Evolutionary conservation across 2,113 vertebrate genomes (phyloP).

Genomic region (Sylvia atricapilla): DNA sequence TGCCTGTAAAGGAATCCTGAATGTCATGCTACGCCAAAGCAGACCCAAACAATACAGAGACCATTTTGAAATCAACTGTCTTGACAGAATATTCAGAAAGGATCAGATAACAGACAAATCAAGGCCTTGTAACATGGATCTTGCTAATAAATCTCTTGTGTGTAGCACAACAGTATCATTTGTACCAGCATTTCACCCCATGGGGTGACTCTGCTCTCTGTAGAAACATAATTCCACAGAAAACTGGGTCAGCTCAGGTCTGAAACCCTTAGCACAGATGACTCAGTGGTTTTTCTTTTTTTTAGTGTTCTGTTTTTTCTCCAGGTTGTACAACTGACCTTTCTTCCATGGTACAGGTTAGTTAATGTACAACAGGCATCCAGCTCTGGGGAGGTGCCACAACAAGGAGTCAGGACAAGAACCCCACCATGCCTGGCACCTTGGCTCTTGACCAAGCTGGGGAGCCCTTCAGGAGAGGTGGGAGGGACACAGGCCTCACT

Average conservation of each 20-base stretch:
- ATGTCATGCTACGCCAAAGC: conserved; percentile 49
- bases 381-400: not conserved
- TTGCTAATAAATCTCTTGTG: not conserved
- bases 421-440: not conserved
- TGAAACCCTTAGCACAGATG: not conserved
- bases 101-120: not conserved
- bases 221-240: not conserved
- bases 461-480: not conserved
- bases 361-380: conserved; percentile 36
- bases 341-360: conserved; percentile 13
- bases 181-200: not conserved
- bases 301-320: not conserved
- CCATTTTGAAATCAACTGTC: conserved; percentile 13
- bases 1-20: conserved; percentile 76
- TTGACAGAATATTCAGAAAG: not conserved
- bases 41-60: not conserved
- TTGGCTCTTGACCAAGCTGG: not conserved
- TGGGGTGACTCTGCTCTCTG: not conserved
- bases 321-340: not conserved
- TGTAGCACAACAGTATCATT: not conserved
- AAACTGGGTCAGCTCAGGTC: conserved; percentile 35
- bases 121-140: not conserved
- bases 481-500: not conserved
- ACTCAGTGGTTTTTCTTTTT: not conserved
- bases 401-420: accelerated